Conservation (phyloP, 2,797 vertebrate species). For the Sebastes hopkinsi region DNA sequence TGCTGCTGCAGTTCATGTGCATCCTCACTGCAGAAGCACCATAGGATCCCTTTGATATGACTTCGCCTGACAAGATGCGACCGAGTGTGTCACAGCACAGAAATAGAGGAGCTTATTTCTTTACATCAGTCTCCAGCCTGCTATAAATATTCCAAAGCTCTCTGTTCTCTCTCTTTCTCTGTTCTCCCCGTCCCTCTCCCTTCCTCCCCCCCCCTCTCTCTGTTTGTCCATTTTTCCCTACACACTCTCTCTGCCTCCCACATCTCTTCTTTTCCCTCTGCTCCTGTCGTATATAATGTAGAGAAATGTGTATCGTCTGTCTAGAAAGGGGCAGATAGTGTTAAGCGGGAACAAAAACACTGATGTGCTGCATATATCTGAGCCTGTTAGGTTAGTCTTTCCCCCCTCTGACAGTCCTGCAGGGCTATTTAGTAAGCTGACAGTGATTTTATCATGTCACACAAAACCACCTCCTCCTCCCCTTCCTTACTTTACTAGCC, state of each 20-base stretch:
- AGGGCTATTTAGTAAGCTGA: slow-evolving; percentile 3
- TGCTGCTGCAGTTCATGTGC: slow-evolving; percentile 9
- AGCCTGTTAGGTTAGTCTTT: not conserved
- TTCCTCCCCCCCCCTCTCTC: not conserved
- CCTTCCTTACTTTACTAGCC: not conserved
- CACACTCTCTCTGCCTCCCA: slow-evolving; percentile 35
- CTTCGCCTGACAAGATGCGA: slow-evolving; percentile 59
- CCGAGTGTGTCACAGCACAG: slow-evolving; percentile 60
- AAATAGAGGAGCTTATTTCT: slow-evolving; percentile 77
- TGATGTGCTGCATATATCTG: not conserved
- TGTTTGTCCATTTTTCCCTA: slow-evolving; percentile 33
- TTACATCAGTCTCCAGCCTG: slow-evolving; percentile 59
- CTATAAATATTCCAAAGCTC: slow-evolving; percentile 77
- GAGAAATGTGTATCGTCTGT: slow-evolving; percentile 32
- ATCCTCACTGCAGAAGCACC: slow-evolving; percentile 26
- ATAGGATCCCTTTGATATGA: slow-evolving; percentile 57
- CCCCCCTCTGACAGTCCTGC: not conserved
- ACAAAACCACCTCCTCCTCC: not conserved
- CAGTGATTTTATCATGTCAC: slow-evolving; percentile 15
- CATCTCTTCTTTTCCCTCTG: slow-evolving; percentile 24
- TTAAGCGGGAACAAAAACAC: slow-evolving; percentile 10
- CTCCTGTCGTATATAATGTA: slow-evolving; percentile 15
- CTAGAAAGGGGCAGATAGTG: slow-evolving; percentile 14
- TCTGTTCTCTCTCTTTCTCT: slow-evolving; percentile 45
- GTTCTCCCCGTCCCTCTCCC: not conserved